Base-by-base conservation (phyloP, 2,888 invertebrate species). In the Perizoma flavofasciatum region DNA sequence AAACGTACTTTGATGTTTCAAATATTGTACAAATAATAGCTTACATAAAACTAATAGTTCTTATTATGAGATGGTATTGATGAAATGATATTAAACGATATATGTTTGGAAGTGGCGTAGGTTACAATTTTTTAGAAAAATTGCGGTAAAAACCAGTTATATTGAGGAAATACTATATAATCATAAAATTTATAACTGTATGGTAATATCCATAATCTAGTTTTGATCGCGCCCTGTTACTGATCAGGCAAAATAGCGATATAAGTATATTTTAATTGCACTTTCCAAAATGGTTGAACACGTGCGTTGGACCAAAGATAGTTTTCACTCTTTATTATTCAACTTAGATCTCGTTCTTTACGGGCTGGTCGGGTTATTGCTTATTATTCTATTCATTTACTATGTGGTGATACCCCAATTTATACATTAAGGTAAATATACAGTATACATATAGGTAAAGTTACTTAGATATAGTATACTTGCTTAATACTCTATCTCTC, bases 311-410 rank as follows among this genome's bases (percentile, higher is more conserved):
- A 68, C 72, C 10, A 69, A 71, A 51, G 70, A 72, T 6, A 68
- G 71, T 7, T 76, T 72, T 51, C 72, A 75, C 0, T 79, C 81
- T 74, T 79, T 73, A n/a, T 65, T 85, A 5, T 74, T 77, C 8
- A 63, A 88, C 51, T 57, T 88, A 63, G 89, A 89, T 56, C 79
- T 82, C 40, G 61, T 87, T 1, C 63, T 88, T 0, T 87, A 84
- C 48, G 83, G 69, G 0, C 48, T 79, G 2, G 59, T 88, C 3
- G 66, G 73, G 6, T 34, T 76, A 0, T 66, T 82, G 40, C 66
- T 86, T 0, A 50, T 86, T n/a, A 67, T 66, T 10, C 7, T 87
- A 8, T 87, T 88, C 58, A 62, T 85, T 51, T 87, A 83, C 71
- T 85, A 75, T 68, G 72, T 82, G 74, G 64, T 60, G 8, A n/a